Evolutionary conservation across 2,888 invertebrate genomes (phyloP), one percentile per base, ranked within the genome.

Genomic region (Andrena dorsata): DNA sequence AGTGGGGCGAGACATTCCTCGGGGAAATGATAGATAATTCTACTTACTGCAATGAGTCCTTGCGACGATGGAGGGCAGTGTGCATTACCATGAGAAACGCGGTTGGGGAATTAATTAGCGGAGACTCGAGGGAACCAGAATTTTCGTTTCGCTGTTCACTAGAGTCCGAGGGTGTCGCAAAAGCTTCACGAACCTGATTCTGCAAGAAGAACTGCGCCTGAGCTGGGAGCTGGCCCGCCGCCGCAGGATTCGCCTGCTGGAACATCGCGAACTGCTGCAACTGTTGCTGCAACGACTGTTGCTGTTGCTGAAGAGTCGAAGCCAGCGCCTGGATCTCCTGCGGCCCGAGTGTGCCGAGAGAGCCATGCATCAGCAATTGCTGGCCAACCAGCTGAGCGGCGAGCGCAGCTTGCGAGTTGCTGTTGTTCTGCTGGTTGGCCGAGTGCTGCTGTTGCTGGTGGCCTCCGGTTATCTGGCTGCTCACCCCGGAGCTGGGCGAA

Each of bases 161-260:
- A 0, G n/a, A 0, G 8, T 10, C 8, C 28, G 4, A 51, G 26
- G 8, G 5, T 58, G 41, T 7, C 2, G 13, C 0, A 1, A 47
- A 53, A 4, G 1, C 6, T 66, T 6, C 2, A 87, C 87, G 10
- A 70, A 96, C 96, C 95, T 96, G 97, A 94, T 97, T 97, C 93
- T 97, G 97, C 73, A 97, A 94, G 93, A 97, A 96, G 92, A 97
- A 96, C 92, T 97, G 97, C 28, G 96, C 95, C 89, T 96, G 96
- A 5, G 96, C 94, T 61, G 95, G 94, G 76, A 95, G 90, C 88
- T 95, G 94, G 41, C 94, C 93, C 47, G 94, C 94, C 76, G 95
- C 93, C 73, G 94, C 94, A 32, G 94, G 94, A 91, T 95, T 94
- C 72, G 95, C 94, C 80, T 95, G 96, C 86, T 95, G 96, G 90